These are phyloP conservation scores for Lepidostoma basale DNA, from an alignment of 1,140 invertebrate species.

Conservation along the genomic window DNA sequence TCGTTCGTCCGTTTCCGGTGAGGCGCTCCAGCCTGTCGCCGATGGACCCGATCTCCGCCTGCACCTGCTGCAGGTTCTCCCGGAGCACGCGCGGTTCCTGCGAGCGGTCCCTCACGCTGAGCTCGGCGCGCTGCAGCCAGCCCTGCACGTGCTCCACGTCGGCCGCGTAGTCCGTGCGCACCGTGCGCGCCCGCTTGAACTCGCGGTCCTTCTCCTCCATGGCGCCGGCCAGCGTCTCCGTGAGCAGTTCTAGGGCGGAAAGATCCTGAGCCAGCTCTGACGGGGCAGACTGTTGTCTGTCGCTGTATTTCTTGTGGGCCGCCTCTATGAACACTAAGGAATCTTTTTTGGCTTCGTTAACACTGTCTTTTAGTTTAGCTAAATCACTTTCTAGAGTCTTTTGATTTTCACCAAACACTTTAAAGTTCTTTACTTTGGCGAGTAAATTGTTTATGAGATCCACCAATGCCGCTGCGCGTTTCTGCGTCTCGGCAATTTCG, in stretches of 20 bases:
- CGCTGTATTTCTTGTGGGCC: conserved; percentile 71
- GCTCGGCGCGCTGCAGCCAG: conserved; percentile 83
- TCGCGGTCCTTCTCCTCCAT: conserved; percentile 89
- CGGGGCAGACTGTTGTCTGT: conserved; percentile 71
- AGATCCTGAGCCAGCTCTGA: conserved; percentile 77
- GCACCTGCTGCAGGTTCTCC: conserved; percentile 76
- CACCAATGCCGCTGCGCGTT: conserved; percentile 68
- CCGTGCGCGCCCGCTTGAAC: conserved; percentile 81
- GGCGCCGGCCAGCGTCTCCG: conserved; percentile 74
- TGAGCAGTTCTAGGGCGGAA: conserved; percentile 76
- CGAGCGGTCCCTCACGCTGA: conserved; percentile 80
- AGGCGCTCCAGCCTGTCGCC: conserved; percentile 79
- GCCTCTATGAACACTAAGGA: conserved; percentile 68
- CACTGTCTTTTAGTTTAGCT: conserved; percentile 58
- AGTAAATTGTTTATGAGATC: conserved; percentile 67
- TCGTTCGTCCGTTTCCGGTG: conserved; percentile 75
- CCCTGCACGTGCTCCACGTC: conserved; percentile 81
- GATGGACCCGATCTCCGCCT: conserved; percentile 74
- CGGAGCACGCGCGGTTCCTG: conserved; percentile 77
- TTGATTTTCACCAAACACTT: conserved; percentile 76
- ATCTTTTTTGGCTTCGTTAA: conserved; percentile 60
- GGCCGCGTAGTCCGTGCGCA: conserved; percentile 76
- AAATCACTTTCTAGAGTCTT: conserved; percentile 61
- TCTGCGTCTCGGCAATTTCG: conserved; percentile 64
- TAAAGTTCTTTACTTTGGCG: conserved; percentile 68